phyloP scores from a whole-genome alignment of 2,113 vertebrate species.

The Jacana jacana region DNA sequence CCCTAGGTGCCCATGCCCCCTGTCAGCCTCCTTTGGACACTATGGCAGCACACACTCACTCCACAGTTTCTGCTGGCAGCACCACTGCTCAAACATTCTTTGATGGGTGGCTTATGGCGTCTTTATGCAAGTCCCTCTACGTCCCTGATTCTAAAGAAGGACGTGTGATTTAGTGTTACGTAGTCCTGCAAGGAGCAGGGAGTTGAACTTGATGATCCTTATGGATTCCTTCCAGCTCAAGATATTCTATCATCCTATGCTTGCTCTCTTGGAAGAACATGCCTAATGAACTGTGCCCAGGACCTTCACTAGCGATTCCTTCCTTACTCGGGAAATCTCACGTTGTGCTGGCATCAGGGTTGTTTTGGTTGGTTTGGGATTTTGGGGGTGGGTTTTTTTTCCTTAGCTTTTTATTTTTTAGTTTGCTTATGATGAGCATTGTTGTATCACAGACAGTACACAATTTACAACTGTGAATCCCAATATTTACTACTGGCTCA shows the following conservation, averaged over 20 bases:
- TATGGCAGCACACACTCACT: not conserved
- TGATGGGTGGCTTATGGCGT: not conserved
- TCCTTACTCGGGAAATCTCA: not conserved
- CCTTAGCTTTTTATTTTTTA: not conserved
- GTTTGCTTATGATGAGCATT: not conserved
- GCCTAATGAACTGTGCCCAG: not conserved
- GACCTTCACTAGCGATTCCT: not conserved
- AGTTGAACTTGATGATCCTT: not conserved
- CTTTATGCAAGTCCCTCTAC: not conserved
- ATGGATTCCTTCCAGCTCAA: not conserved
- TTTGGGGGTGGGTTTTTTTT: not conserved
- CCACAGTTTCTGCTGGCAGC: not conserved
- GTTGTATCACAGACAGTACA: not conserved
- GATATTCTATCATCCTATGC: not conserved
- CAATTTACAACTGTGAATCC: not conserved
- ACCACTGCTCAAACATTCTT: not conserved
- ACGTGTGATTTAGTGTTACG: not conserved
- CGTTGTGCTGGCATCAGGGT: not conserved
- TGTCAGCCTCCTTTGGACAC: not conserved
- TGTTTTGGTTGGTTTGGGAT: not conserved
- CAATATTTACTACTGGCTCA: not conserved
- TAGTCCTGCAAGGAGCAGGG: not conserved
- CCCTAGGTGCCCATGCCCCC: rapidly evolving
- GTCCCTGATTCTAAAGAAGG: not conserved
- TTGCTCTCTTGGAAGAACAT: not conserved